These are phyloP conservation scores for Acrossocheilus wenchowensis DNA, from an alignment of 2,797 vertebrate species.

Conservation along the genomic window DNA sequence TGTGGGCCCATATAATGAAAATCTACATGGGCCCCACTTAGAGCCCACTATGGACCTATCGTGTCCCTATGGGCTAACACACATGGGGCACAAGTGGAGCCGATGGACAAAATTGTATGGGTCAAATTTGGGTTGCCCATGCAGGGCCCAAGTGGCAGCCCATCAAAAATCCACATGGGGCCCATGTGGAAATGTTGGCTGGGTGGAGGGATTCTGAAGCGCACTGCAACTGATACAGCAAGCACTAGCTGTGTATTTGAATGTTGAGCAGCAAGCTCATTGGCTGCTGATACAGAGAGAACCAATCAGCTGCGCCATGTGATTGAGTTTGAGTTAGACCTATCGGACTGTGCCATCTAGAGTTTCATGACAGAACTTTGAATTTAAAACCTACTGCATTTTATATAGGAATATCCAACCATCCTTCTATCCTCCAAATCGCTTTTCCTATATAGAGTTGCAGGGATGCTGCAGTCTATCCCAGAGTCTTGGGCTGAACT, in stretches of 20 bases:
- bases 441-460: neutral
- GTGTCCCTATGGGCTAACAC: too few relatives aligned
- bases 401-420: neutral
- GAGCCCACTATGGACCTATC: too few relatives aligned
- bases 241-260: neutral
- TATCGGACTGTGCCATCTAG: too few relatives aligned
- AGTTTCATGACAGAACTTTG: too few relatives aligned
- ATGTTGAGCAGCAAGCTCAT: neutral
- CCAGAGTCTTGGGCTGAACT: neutral
- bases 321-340: neutral
- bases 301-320: neutral
- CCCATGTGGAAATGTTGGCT: too few relatives aligned
- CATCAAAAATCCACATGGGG: too few relatives aligned
- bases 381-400: neutral
- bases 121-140: too few relatives aligned
- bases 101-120: too few relatives aligned
- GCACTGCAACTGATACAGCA: neutral
- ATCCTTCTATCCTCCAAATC: neutral
- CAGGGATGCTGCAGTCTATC: neutral
- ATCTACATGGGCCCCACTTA: too few relatives aligned
- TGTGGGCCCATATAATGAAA: too few relatives aligned
- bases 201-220: neutral
- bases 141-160: too few relatives aligned
- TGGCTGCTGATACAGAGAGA: neutral
- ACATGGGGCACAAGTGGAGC: too few relatives aligned